Evolutionary conservation across 2,888 invertebrate genomes (phyloP).

Genomic region (Oscheius sp.): DNA sequence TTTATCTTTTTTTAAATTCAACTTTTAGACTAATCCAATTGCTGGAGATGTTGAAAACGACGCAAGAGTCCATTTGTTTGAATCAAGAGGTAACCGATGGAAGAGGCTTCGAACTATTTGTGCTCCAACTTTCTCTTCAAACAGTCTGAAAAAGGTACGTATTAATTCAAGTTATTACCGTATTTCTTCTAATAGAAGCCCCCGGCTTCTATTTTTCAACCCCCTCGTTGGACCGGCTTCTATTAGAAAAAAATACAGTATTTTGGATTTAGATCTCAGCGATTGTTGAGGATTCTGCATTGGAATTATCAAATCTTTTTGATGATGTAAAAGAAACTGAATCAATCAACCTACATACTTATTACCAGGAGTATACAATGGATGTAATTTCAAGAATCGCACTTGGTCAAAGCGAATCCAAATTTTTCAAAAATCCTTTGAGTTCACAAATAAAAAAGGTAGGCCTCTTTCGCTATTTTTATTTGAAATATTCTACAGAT

Average conservation of each 20-base stretch:
- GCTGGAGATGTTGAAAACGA: conserved; percentile 52
- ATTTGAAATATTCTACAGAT: no score
- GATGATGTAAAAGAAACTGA: conserved; percentile 61
- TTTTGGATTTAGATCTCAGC: conserved; percentile 71
- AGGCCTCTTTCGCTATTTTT: no score
- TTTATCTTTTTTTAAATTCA: neutral
- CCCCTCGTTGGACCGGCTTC: no score
- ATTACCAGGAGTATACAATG: conserved; percentile 73
- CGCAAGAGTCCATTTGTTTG: conserved; percentile 69
- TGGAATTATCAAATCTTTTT: conserved; percentile 71
- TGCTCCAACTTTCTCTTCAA: conserved; percentile 73
- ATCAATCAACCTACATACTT: conserved; percentile 71
- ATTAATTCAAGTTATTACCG: no score
- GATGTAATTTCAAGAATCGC: conserved; percentile 74
- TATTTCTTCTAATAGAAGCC: no score
- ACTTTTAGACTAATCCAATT: conserved; percentile 37
- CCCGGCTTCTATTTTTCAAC: no score
- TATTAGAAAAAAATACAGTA: no score
- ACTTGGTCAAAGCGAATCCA: conserved; percentile 66
- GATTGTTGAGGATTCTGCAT: conserved; percentile 71
- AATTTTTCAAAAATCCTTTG: conserved; percentile 45
- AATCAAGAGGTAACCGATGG: conserved; percentile 73
- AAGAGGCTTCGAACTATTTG: conserved; percentile 73
- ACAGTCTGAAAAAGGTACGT: conserved; percentile 73
- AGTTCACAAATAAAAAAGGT: conserved; percentile 6